A percentile compares a stretch with the other conserved stretches of the same genome.
Conservation (phyloP, 2,888 invertebrate genomes). For the Cephus nigrinus region DNA sequence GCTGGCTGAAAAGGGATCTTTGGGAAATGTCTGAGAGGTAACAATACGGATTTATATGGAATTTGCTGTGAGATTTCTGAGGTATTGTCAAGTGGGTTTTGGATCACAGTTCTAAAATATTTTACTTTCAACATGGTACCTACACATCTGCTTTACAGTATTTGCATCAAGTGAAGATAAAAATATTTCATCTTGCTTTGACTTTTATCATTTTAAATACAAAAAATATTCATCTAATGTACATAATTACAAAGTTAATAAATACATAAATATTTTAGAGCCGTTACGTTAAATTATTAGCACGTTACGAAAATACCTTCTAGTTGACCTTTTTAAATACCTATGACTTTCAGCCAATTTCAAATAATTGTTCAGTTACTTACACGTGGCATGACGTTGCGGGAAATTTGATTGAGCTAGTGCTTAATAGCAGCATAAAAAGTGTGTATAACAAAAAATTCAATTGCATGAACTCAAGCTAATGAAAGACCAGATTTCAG, state of each 20-base stretch:
- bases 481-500: not conserved
- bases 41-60: not conserved
- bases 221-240: too few relatives aligned
- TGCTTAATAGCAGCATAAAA: not conserved
- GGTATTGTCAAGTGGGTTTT: not conserved
- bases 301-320: not conserved
- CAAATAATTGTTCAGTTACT: not conserved
- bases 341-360: not conserved
- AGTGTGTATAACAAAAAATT: not conserved
- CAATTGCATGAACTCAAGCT: too few relatives aligned
- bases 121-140: not conserved
- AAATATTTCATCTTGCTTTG: not conserved
- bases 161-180: not conserved
- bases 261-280: not conserved
- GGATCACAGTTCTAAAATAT: not conserved
- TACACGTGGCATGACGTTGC: not conserved
- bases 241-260: too few relatives aligned
- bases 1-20: not conserved
- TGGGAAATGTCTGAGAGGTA: not conserved
- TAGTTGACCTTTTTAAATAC: not conserved
- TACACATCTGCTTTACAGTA: not conserved
- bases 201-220: too few relatives aligned
- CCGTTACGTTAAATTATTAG: not conserved
- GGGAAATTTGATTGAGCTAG: not conserved
- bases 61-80: not conserved